A percentile compares a stretch with the other conserved stretches of the same genome.
Evolutionary conservation across 2,113 vertebrate species (phyloP).

Genomic region (Electrona antarctica): DNA sequence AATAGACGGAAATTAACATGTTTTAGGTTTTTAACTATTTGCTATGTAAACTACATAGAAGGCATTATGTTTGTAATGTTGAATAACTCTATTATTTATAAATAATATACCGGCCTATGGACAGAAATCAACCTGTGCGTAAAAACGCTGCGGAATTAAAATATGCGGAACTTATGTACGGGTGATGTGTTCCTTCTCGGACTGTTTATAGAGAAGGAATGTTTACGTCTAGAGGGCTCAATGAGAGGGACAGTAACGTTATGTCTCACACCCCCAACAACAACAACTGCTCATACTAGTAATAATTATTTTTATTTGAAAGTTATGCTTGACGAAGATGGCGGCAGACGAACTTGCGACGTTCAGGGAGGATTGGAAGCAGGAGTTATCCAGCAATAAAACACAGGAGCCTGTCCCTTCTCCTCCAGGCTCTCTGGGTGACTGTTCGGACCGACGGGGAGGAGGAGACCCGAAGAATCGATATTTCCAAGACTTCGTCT

Average conservation of each 20-base stretch:
- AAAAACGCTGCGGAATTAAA: slow-evolving; percentile 56
- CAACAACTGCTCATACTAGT: not conserved
- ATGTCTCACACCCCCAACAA: not conserved
- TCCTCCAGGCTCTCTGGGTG: not conserved
- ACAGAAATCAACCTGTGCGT: not conserved
- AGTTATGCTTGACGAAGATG: slow-evolving; percentile 58
- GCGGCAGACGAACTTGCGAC: slow-evolving; percentile 69
- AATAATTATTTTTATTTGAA: not conserved
- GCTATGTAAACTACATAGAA: accelerated
- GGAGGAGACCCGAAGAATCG: slow-evolving; percentile 31
- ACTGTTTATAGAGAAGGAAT: slow-evolving; percentile 51
- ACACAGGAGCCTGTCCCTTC: slow-evolving; percentile 3
- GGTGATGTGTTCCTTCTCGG: slow-evolving; percentile 43
- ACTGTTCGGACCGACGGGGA: not conserved
- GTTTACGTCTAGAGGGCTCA: not conserved
- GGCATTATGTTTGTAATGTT: not conserved
- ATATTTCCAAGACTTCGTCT: slow-evolving; percentile 45
- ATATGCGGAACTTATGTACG: slow-evolving; percentile 40
- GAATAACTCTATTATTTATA: not conserved
- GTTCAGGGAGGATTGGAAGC: slow-evolving; percentile 77
- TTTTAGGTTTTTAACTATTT: too few relatives aligned
- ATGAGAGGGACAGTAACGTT: too few relatives aligned
- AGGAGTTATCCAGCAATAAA: slow-evolving; percentile 60
- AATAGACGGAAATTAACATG: not conserved
- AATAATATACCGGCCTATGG: too few relatives aligned